These are phyloP conservation scores for Archaeoteleia sp. DNA, from an alignment of 2,888 invertebrate genomes.

Conservation along the genomic window DNA sequence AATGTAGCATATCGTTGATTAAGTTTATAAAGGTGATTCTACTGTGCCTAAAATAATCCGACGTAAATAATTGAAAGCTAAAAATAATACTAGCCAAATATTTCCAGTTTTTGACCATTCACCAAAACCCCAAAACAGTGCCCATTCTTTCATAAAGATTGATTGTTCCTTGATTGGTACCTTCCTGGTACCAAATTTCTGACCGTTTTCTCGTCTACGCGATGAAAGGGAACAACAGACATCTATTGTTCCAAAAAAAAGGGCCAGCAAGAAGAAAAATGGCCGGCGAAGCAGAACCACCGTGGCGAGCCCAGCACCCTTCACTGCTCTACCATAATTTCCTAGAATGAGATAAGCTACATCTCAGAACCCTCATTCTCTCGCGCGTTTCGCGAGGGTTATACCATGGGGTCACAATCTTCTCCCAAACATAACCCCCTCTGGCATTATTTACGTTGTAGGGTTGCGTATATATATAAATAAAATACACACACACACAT, in stretches of 20 bases:
- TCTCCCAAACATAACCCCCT: slow-evolving; percentile 53
- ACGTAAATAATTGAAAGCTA: too few species aligned
- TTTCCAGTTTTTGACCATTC: too few species aligned
- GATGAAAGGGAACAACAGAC: slow-evolving; percentile 61
- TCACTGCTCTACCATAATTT: slow-evolving; percentile 70
- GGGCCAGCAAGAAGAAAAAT: slow-evolving; percentile 55
- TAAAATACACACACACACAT: slow-evolving; percentile 20
- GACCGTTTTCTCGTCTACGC: slow-evolving; percentile 40
- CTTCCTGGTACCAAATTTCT: slow-evolving; percentile 45
- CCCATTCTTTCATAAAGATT: neutral
- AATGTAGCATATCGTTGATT: too few species aligned
- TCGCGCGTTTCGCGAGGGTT: slow-evolving; percentile 25
- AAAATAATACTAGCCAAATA: too few species aligned
- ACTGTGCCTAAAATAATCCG: too few species aligned
- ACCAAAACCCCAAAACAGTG: neutral
- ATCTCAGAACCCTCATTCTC: slow-evolving; percentile 54
- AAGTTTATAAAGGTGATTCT: too few species aligned
- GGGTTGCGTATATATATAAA: too few species aligned
- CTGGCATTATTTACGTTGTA: slow-evolving; percentile 53
- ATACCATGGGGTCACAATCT: slow-evolving; percentile 46
- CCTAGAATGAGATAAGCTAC: slow-evolving; percentile 71
- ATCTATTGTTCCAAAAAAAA: slow-evolving; percentile 24
- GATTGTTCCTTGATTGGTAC: neutral
- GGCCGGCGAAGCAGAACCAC: slow-evolving; percentile 57
- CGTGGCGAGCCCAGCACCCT: slow-evolving; percentile 57